Percentiles rank a stretch among this genome's conserved stretches.
Evolutionary conservation across 2,113 vertebrate genomes (phyloP).

Genomic region (Stigmatopora argus): DNA sequence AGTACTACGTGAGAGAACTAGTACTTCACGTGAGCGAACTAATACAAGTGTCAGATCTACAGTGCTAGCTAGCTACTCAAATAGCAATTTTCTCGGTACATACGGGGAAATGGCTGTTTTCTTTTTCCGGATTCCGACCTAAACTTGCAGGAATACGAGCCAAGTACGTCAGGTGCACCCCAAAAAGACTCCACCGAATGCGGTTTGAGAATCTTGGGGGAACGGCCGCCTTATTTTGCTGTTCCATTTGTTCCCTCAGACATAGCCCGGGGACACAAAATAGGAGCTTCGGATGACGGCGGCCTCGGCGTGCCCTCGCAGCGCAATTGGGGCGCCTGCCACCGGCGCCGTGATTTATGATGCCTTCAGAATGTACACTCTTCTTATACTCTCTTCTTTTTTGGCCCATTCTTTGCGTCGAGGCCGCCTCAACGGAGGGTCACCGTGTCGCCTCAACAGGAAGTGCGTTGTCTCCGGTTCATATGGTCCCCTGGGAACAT

Average conservation of each 20-base stretch:
- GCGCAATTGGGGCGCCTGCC: conserved; percentile 62
- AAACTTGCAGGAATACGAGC: conserved; percentile 46
- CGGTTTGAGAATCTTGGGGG: background rate
- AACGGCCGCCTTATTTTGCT: conserved; percentile 30
- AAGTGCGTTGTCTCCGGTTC: background rate
- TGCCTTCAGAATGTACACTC: conserved; percentile 55
- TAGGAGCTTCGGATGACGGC: conserved; percentile 34
- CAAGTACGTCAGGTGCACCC: conserved; percentile 31
- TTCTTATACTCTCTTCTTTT: conserved; percentile 43
- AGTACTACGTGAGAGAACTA: no score
- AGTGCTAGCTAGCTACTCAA: no score
- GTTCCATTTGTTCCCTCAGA: conserved; percentile 61
- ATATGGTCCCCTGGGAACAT: background rate
- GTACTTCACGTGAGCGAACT: no score
- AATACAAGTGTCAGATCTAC: no score
- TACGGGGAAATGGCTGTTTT: no score
- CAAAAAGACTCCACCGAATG: background rate
- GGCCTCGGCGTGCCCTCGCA: conserved; percentile 53
- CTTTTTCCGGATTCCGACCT: conserved; percentile 44
- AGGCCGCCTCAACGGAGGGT: conserved; percentile 48
- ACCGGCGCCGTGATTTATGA: conserved; percentile 64
- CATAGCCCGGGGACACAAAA: conserved; percentile 55
- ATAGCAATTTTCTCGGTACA: no score
- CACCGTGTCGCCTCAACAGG: conserved; percentile 23
- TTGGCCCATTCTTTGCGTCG: background rate